These are phyloP conservation scores for Allophyes oxyacanthae DNA, from an alignment of 2,888 invertebrate species.

Conservation along the genomic window DNA sequence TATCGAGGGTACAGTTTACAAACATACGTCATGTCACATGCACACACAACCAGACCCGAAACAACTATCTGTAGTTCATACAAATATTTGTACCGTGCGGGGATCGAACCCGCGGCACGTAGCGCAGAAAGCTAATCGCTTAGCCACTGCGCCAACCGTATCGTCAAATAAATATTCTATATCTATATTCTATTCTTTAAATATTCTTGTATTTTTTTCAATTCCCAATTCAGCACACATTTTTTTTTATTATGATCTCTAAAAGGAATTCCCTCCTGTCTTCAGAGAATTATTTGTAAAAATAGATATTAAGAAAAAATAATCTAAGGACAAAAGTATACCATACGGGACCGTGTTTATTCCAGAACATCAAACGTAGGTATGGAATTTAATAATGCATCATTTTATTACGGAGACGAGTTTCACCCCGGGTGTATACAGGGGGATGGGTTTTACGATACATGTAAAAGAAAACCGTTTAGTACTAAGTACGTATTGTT, in stretches of 20 bases:
- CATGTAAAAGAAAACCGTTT: conserved; percentile 1
- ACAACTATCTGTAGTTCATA: no score
- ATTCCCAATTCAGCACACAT: background rate
- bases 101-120: no score
- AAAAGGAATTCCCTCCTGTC: background rate
- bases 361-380: conserved; percentile 73
- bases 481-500: background rate
- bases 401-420: conserved; percentile 69
- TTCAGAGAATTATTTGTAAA: conserved; percentile 10
- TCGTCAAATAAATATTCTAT: no score
- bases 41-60: no score
- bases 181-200: no score
- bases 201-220: background rate
- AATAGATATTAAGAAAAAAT: conserved; percentile 16
- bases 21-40: no score
- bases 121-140: no score
- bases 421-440: conserved; percentile 25
- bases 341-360: conserved; percentile 63
- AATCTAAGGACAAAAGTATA: conserved; percentile 13
- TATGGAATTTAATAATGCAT: conserved; percentile 82
- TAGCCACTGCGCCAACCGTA: no score
- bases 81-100: no score
- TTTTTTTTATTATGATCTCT: background rate
- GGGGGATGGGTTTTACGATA: conserved; percentile 15
- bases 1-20: no score